Conservation (phyloP, 2,113 vertebrate species). For the Prochilodus magdalenae region DNA sequence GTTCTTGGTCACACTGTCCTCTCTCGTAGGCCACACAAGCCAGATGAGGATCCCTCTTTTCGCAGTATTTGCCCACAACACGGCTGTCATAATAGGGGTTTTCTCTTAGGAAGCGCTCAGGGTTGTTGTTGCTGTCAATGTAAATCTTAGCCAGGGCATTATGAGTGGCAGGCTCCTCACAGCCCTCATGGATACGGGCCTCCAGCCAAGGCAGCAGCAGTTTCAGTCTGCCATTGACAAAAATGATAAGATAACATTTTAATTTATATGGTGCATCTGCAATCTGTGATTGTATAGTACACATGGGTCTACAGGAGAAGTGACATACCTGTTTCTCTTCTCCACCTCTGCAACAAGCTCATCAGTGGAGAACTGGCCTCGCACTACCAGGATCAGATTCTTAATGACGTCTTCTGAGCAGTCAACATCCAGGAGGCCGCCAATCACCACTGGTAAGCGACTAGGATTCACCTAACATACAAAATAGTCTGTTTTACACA, state of each 20-base stretch:
- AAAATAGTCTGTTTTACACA: conserved; percentile 24
- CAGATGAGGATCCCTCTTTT: conserved; percentile 97
- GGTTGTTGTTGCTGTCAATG: conserved; percentile 99
- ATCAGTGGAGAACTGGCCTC: conserved; percentile 98
- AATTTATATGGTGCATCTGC: background rate
- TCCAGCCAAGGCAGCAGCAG: conserved; percentile 96
- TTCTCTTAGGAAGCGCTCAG: conserved; percentile 94
- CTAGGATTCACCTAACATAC: conserved; percentile 92
- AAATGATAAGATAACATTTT: background rate
- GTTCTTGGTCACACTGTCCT: conserved; percentile 96
- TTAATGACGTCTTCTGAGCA: conserved; percentile 99
- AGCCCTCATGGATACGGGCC: conserved; percentile 96
- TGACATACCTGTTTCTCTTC: conserved; percentile 91
- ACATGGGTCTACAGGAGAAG: background rate
- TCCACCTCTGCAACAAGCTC: conserved; percentile 98
- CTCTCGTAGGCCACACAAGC: conserved; percentile 98
- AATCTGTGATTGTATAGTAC: background rate
- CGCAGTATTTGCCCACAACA: conserved; percentile 98
- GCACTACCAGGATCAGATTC: conserved; percentile 95
- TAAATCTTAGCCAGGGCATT: conserved; percentile 98
- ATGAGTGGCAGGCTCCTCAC: conserved; percentile 97
- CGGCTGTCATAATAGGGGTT: conserved; percentile 97
- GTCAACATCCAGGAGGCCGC: conserved; percentile 95
- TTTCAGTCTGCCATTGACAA: conserved; percentile 84
- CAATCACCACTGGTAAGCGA: conserved; percentile 95